Conservation (phyloP, 2,888 invertebrate genomes). For the Apantesis nais region DNA sequence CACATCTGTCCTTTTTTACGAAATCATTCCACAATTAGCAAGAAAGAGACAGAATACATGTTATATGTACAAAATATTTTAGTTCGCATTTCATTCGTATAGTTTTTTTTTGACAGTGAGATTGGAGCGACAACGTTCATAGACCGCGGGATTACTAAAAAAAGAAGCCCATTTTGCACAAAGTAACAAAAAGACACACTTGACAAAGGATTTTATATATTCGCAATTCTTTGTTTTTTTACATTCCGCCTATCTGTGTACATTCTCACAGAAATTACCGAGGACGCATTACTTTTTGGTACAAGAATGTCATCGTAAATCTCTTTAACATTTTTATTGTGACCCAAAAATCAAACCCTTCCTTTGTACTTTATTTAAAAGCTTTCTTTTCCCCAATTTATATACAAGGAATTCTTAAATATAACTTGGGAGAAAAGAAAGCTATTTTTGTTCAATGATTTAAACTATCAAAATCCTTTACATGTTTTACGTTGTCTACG, state of each 20-base stretch:
- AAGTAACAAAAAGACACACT: conserved; percentile 7
- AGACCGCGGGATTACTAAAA: conserved; percentile 7
- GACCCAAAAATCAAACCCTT: not conserved
- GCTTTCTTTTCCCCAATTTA: no score
- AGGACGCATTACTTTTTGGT: not conserved
- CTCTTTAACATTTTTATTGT: not conserved
- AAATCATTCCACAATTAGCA: not conserved
- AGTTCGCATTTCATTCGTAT: not conserved
- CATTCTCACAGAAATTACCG: not conserved
- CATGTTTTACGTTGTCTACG: not conserved
- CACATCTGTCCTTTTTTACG: not conserved
- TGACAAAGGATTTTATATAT: conserved; percentile 19
- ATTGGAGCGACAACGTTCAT: not conserved
- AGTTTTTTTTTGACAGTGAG: not conserved
- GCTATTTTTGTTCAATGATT: not conserved
- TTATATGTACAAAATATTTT: not conserved
- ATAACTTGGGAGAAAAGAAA: not conserved
- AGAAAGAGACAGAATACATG: not conserved
- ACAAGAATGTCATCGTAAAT: not conserved
- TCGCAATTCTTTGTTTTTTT: conserved; percentile 8
- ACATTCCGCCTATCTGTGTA: conserved; percentile 11
- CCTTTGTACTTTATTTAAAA: not conserved
- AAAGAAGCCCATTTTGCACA: conserved; percentile 7
- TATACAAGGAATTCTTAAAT: not conserved
- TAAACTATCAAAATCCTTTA: not conserved